Evolutionary conservation across 2,888 invertebrate species (phyloP), one percentile per base, ranked within the genome.

Genomic region (Seira ritae): DNA sequence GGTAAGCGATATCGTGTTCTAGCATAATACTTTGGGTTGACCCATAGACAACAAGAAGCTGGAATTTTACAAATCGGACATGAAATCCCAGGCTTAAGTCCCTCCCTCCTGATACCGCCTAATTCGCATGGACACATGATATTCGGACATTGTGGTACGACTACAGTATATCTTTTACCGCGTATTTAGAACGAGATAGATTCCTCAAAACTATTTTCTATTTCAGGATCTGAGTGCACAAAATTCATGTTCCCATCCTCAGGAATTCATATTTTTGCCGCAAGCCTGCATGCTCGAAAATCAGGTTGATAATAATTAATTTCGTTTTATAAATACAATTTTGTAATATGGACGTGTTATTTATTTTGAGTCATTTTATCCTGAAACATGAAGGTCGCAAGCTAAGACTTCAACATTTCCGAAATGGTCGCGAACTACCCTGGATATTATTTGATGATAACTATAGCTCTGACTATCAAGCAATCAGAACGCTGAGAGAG

Each of bases 121-220:
- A 73, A 66, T 37, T 70, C 79, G 1, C 20, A 15, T 1, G 19
- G 42, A 10, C 79, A 79, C 37, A 31, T 55, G 31, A 72, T 79
- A 20, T 72, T 55, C 50, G 79, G 72, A 17, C 79, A 79, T 67
- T 79, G 79, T 55, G 71, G 75, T 75, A 24, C 22, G 31, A 31
- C 2, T 31, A 31, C 3, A 31, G 2, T 31, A n/a, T n/a, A n/a
- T n/a, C n/a, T n/a, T n/a, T n/a, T n/a, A n/a, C n/a, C n/a, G n/a
- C n/a, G n/a, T 42, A 42, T 42, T 42, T 42, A 42, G 42, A 6
- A 42, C 42, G 6, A 42, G 12, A 12, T 12, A 42, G 12, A 8
- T 12, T 42, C 42, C 42, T 42, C 42, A 42, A n/a, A 42, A 42
- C 42, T 42, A 8, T 6, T 8, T 42, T 42, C 6, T 42, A 8